Base-by-base conservation (phyloP, 2,797 vertebrate genomes). In the Pseudopleuronectes americanus region DNA sequence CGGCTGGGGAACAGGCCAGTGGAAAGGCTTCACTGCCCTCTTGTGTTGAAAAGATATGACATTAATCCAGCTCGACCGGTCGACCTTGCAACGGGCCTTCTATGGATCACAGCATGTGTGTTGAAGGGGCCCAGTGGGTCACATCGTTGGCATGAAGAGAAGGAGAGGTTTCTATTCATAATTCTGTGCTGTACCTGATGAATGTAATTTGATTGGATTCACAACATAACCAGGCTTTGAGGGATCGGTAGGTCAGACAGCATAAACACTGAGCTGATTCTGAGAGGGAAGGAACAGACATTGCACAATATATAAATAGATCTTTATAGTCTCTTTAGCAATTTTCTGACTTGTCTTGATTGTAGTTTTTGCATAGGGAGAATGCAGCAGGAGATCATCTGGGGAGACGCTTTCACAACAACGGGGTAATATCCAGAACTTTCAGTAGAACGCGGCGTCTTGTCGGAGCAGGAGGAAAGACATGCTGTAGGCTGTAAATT, bases 191-290 rank as follows among this genome's bases (percentile, higher is more conserved):
- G 93, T 95, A 97, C 93, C 95, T 95, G 91, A 95, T 94, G 85
- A 95, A 93, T 88, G 17, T 45, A 19, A 96, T 90, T 90, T 95
- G 96, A 93, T 96, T 95, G 85, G 95, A 93, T 95, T 96, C 88
- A 95, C 93, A 89, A 93, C 93, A 55, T 92, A 84, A 88, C 95
- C 93, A 87, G 95, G 94, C 87, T 94, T 94, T 85, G 90, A 86
- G 66, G 94, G 94, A 76, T 93, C 90, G 77, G 92, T 74, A 94
- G 92, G 85, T 97, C 95, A 19, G 94, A 94, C 87, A 96, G 94
- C 84, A n/a, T 95, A 95, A 68, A 94, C 91, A 83, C 91, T 94
- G 83, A 93, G 87, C 47, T 82, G 89, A 93, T 85, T 94, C 96
- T 97, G 84, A 62, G 22, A 79, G 80, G 1, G 52, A 38, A 78